These are phyloP conservation scores for Cavia porcellus DNA, from an alignment of 2,113 vertebrate genomes.

Conservation along the genomic window DNA sequence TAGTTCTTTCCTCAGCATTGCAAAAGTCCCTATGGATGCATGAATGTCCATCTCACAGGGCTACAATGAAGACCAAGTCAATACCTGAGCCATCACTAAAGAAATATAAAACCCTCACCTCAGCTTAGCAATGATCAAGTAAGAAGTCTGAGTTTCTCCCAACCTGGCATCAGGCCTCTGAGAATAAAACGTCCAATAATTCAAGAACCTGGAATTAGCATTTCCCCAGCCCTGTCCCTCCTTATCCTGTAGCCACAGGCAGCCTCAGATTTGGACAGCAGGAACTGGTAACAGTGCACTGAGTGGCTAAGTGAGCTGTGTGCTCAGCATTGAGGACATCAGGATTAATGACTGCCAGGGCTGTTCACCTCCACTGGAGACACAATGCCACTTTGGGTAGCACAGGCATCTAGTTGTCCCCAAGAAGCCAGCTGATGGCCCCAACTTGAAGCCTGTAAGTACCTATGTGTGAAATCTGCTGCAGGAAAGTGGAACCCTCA, in stretches of 20 bases:
- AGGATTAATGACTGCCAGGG: constrained; percentile 1
- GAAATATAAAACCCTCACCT: background rate
- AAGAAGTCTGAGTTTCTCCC: background rate
- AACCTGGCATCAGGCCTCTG: background rate
- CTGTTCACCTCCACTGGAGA: constrained; percentile 32
- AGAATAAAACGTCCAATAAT: constrained; percentile 14
- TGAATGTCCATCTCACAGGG: background rate
- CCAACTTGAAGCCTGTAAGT: constrained; percentile 16
- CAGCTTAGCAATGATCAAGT: background rate
- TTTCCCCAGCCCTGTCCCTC: background rate
- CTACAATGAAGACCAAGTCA: background rate
- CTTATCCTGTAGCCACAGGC: background rate
- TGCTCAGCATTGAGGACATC: background rate
- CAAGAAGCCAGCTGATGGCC: background rate
- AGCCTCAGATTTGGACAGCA: background rate
- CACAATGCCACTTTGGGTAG: constrained; percentile 39
- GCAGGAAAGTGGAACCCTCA: constrained; percentile 56
- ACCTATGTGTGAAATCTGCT: constrained; percentile 37
- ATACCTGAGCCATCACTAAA: background rate
- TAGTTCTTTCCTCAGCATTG: background rate
- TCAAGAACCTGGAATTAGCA: background rate
- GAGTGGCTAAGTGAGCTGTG: background rate
- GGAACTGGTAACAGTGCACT: background rate
- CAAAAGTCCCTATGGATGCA: background rate
- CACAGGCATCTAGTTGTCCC: background rate